Percentiles rank a stretch among this genome's conserved stretches.
These are phyloP conservation scores for Morpho deidamia DNA, from an alignment of 2,888 invertebrate species.

Conservation along the genomic window DNA sequence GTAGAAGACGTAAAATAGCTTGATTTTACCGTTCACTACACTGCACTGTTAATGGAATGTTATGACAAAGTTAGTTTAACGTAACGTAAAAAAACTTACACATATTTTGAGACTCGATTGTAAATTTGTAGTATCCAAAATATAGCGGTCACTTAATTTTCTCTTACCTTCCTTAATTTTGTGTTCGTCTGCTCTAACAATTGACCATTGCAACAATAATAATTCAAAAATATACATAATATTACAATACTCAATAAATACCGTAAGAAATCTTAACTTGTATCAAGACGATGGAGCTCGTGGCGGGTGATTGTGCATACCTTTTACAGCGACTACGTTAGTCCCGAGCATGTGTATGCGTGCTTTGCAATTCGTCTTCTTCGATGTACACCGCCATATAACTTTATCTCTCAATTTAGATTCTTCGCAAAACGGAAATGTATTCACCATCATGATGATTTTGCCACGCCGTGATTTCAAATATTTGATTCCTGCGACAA, in stretches of 20 bases:
- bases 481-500: slow-evolving; percentile 70
- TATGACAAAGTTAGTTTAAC: too few relatives aligned
- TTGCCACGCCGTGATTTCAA: slow-evolving; percentile 73
- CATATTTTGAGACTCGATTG: too few relatives aligned
- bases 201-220: too few relatives aligned
- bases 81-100: too few relatives aligned
- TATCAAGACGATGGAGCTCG: slow-evolving; percentile 49
- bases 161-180: too few relatives aligned
- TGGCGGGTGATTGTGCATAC: slow-evolving; percentile 74
- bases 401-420: slow-evolving; percentile 72
- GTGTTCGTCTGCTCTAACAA: too few relatives aligned
- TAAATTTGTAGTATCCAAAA: too few relatives aligned
- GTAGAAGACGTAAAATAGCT: too few relatives aligned
- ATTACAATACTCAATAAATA: neutral
- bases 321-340: slow-evolving; percentile 70
- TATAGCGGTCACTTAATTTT: too few relatives aligned
- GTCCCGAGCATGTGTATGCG: slow-evolving; percentile 71
- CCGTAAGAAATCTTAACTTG: neutral
- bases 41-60: too few relatives aligned
- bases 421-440: slow-evolving; percentile 75
- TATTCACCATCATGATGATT: slow-evolving; percentile 76
- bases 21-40: too few relatives aligned
- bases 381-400: slow-evolving; percentile 74
- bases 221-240: too few relatives aligned
- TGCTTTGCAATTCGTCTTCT: slow-evolving; percentile 75